Evolutionary conservation across 2,113 vertebrate genomes (phyloP).

Genomic region (Butorides virescens): DNA sequence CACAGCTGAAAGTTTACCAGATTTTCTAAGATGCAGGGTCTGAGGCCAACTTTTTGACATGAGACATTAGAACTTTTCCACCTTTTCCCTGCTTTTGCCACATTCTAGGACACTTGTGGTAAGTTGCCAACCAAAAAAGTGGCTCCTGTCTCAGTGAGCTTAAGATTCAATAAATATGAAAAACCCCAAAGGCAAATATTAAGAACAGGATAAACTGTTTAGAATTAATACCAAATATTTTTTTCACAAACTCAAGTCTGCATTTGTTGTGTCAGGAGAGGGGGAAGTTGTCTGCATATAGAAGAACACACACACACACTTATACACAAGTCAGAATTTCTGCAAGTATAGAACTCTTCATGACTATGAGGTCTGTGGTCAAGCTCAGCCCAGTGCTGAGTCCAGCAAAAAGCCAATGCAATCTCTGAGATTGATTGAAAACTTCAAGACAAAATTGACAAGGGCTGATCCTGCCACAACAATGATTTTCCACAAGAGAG

Average conservation of each 20-base stretch:
- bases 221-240: not conserved
- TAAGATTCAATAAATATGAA: not conserved
- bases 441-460: not conserved
- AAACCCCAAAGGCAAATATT: not conserved
- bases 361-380: not conserved
- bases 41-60: not conserved
- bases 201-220: not conserved
- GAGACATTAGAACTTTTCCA: not conserved
- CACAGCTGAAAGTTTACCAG: not conserved
- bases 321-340: not conserved
- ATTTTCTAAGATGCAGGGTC: not conserved
- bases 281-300: not conserved
- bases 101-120: not conserved
- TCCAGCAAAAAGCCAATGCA: not conserved
- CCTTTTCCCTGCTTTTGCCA: not conserved
- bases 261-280: not conserved
- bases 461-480: not conserved
- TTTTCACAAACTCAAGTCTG: not conserved
- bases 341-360: not conserved
- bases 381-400: not conserved
- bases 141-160: not conserved
- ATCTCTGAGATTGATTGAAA: not conserved
- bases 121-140: not conserved
- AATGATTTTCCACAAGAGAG: not conserved
- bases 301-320: not conserved